A percentile compares a stretch with the other conserved stretches of the same genome.
phyloP scores from a whole-genome alignment of 2,113 vertebrate species.

The Lepus americanus region DNA sequence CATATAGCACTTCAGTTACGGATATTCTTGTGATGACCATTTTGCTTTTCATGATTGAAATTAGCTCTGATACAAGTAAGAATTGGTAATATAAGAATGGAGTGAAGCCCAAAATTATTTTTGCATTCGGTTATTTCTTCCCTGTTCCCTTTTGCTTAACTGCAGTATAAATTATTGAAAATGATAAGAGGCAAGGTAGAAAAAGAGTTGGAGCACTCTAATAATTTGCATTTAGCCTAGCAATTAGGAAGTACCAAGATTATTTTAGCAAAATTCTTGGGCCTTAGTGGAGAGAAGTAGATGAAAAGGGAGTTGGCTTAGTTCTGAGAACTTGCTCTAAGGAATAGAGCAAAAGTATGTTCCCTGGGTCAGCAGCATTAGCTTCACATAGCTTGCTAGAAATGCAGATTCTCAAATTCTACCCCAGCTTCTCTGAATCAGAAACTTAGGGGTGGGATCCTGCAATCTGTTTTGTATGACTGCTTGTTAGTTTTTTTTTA shows the following conservation, averaged over 20 bases:
- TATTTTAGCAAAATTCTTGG: neutral
- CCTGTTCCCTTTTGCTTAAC: neutral
- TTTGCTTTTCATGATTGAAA: neutral
- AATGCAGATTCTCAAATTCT: neutral
- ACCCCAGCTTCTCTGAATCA: neutral
- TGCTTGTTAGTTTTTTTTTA: too few species aligned
- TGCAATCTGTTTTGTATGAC: neutral
- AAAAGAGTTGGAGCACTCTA: neutral
- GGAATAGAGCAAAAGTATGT: neutral
- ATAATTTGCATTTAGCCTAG: neutral
- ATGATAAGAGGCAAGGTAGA: neutral
- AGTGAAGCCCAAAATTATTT: neutral
- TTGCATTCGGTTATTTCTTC: neutral
- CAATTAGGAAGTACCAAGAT: neutral
- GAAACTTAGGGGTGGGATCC: neutral
- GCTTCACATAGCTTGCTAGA: neutral
- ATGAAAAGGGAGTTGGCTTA: neutral
- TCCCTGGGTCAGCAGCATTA: neutral
- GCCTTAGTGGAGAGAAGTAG: neutral
- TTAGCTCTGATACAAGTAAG: neutral
- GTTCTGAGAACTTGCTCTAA: neutral
- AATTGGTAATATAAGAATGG: neutral
- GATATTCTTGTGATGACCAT: neutral
- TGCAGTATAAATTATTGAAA: neutral
- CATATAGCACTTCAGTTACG: neutral